A percentile compares a stretch with the other conserved stretches of the same genome.
Conservation (phyloP, 2,888 invertebrate species). For the Emmelina monodactyla region DNA sequence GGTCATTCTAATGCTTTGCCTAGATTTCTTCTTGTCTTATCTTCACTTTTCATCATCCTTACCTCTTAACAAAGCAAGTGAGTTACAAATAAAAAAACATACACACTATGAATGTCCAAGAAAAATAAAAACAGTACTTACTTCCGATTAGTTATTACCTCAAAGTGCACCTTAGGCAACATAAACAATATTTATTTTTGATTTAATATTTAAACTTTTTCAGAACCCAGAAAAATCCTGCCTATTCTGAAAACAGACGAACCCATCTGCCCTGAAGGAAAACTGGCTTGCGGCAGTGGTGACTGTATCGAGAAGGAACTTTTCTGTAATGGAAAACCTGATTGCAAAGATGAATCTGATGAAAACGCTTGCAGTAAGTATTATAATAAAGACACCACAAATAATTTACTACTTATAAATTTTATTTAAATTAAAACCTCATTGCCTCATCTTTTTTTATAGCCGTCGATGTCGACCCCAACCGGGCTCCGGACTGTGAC, state of each 20-base stretch:
- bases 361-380: constrained; percentile 95
- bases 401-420: not conserved
- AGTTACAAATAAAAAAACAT: too few relatives aligned
- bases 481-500: constrained; percentile 91
- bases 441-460: constrained; percentile 25
- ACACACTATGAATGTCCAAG: too few relatives aligned
- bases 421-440: not conserved
- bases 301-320: constrained; percentile 91
- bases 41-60: too few relatives aligned
- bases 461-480: constrained; percentile 91
- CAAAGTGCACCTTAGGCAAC: constrained; percentile 5
- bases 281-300: constrained; percentile 90
- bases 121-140: too few relatives aligned
- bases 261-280: constrained; percentile 89
- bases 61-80: too few relatives aligned
- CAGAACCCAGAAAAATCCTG: constrained; percentile 89
- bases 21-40: too few relatives aligned
- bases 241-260: constrained; percentile 93
- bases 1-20: too few relatives aligned
- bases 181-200: not conserved
- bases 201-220: constrained; percentile 25
- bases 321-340: constrained; percentile 92
- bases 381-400: constrained; percentile 4
- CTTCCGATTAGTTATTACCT: too few relatives aligned
- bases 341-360: constrained; percentile 94